Conservation (phyloP, 37 sponge, comb jelly and placozoan genomes). For the Spongia lamella region DNA sequence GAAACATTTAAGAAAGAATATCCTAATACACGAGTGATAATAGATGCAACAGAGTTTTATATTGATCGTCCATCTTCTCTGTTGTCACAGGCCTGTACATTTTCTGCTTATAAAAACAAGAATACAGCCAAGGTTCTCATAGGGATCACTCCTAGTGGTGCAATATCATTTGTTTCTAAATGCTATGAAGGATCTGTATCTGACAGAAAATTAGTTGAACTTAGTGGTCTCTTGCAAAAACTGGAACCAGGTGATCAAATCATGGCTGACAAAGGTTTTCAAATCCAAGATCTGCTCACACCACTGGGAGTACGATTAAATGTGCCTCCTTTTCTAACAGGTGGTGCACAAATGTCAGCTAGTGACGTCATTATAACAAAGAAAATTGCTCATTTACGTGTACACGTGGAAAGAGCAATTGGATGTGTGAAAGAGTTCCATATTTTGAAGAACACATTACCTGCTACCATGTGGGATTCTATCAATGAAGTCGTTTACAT, state of each 20-base stretch:
- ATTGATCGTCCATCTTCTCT: slow-evolving; percentile 34
- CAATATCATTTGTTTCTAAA: slow-evolving; percentile 48
- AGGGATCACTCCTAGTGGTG: slow-evolving; percentile 53
- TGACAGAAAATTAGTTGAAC: slow-evolving; percentile 27
- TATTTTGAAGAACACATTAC: slow-evolving; percentile 6
- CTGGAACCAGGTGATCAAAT: slow-evolving; percentile 43
- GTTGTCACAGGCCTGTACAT: slow-evolving; percentile 36
- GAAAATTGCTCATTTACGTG: slow-evolving; percentile 14
- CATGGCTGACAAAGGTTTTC: slow-evolving; percentile 62
- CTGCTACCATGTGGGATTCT: slow-evolving; percentile 9
- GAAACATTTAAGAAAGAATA: slow-evolving; percentile 4
- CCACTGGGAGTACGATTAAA: slow-evolving; percentile 10
- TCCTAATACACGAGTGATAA: slow-evolving; percentile 10
- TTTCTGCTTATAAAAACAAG: slow-evolving; percentile 44
- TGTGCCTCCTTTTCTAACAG: slow-evolving; percentile 24
- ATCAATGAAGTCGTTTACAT: slow-evolving; percentile 27
- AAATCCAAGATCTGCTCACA: slow-evolving; percentile 16
- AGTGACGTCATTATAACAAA: slow-evolving; percentile 11
- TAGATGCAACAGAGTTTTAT: slow-evolving; percentile 48
- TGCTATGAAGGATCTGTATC: slow-evolving; percentile 46
- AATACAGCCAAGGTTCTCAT: slow-evolving; percentile 54
- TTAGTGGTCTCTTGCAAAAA: slow-evolving; percentile 49
- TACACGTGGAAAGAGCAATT: too few relatives aligned
- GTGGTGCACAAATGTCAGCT: not conserved
- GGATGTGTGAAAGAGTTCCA: slow-evolving; percentile 33